phyloP scores from a whole-genome alignment of 2,113 vertebrate genomes.

The Echinops telfairi region DNA sequence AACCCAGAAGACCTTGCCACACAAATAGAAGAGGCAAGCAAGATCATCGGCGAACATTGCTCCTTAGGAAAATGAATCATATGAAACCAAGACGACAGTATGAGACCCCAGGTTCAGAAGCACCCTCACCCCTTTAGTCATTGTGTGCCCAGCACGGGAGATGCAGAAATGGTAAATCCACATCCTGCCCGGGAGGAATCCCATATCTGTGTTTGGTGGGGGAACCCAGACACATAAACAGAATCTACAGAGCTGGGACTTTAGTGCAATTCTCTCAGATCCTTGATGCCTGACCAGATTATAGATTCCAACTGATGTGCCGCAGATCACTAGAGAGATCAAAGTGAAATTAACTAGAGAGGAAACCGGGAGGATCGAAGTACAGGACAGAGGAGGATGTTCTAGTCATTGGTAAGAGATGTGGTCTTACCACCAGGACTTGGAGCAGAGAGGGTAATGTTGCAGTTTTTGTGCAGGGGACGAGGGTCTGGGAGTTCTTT shows the following conservation, averaged over 20 bases:
- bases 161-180: neutral
- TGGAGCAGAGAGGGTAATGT: neutral
- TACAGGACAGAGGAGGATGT: neutral
- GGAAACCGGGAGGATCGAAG: neutral
- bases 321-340: neutral
- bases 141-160: neutral
- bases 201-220: neutral
- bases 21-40: neutral
- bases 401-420: neutral
- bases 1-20: neutral
- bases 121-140: neutral
- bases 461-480: neutral
- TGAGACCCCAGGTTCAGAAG: neutral
- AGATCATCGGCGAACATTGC: too few relatives aligned
- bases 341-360: slow-evolving; percentile 28
- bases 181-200: neutral
- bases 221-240: neutral
- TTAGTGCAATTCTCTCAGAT: slow-evolving; percentile 6
- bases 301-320: slow-evolving; percentile 22
- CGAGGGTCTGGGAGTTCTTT: too few relatives aligned
- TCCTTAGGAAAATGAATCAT: too few relatives aligned
- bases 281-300: neutral
- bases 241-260: neutral
- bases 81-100: too few relatives aligned
- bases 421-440: neutral